A percentile compares a stretch with the other conserved stretches of the same genome.
phyloP scores from a whole-genome alignment of 2,888 invertebrate genomes.

The Eucriotettix oculatus region DNA sequence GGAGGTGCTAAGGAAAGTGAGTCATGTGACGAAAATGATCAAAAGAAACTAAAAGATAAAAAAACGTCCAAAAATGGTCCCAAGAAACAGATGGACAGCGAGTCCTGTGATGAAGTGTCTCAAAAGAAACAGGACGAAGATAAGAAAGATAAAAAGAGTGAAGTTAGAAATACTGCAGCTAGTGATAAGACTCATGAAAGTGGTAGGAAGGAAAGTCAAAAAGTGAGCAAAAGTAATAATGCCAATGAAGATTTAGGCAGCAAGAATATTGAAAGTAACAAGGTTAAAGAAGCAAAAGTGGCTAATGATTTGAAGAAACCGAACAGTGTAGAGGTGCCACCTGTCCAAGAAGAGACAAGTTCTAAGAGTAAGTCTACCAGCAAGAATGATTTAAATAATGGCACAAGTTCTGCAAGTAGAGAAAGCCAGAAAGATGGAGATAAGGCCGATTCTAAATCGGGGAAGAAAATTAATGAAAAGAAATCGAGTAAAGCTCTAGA shows the following conservation, averaged over 20 bases:
- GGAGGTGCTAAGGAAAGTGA: slow-evolving; percentile 7
- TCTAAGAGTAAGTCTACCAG: no score
- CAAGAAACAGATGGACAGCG: no score
- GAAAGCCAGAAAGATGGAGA: no score
- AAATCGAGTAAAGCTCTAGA: slow-evolving; percentile 1
- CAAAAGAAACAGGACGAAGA: slow-evolving; percentile 2
- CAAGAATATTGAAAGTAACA: background rate
- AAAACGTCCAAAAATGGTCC: no score
- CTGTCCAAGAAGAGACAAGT: no score
- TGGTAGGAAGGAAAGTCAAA: slow-evolving; percentile 2
- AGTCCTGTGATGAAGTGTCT: background rate
- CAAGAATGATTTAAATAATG: no score
- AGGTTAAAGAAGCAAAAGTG: slow-evolving; percentile 1
- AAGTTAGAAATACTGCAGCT: background rate
- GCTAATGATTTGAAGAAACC: slow-evolving; percentile 1
- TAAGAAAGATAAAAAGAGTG: slow-evolving; percentile 6
- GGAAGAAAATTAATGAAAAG: background rate
- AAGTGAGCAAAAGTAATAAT: background rate
- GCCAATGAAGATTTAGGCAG: background rate
- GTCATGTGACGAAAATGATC: background rate
- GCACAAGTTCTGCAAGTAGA: no score
- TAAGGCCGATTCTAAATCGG: no score
- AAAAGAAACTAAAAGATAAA: no score
- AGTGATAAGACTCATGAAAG: background rate
- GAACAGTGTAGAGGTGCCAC: background rate